Conservation (phyloP, 2,888 invertebrate genomes). For the Lasioglossum calceatum region DNA sequence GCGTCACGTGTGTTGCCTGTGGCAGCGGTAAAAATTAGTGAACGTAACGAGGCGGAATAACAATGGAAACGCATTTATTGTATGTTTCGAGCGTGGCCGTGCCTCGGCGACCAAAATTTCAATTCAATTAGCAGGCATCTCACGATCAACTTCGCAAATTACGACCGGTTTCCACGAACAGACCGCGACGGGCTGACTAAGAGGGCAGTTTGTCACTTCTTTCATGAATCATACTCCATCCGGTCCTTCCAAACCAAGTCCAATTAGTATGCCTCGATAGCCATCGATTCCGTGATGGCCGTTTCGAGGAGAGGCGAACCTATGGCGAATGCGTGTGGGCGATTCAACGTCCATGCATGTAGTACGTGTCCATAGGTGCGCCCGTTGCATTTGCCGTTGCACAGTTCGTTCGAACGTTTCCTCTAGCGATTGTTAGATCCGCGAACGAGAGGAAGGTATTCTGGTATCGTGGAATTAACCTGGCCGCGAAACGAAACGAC, state of each 20-base stretch:
- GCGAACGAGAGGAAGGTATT: slow-evolving; percentile 16
- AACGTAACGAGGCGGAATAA: neutral
- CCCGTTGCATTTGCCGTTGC: slow-evolving; percentile 34
- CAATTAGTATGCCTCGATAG: slow-evolving; percentile 65
- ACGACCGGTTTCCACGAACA: slow-evolving; percentile 11
- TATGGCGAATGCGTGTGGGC: slow-evolving; percentile 55
- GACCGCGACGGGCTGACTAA: neutral
- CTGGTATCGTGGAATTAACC: slow-evolving; percentile 26
- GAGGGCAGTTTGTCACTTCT: slow-evolving; percentile 32
- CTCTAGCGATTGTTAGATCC: slow-evolving; percentile 12
- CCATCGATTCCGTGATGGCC: slow-evolving; percentile 53
- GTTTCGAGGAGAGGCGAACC: slow-evolving; percentile 28
- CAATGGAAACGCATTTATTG: neutral
- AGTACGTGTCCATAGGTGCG: slow-evolving; percentile 39
- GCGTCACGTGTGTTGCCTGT: neutral
- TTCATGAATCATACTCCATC: slow-evolving; percentile 56
- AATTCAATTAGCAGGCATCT: slow-evolving; percentile 11
- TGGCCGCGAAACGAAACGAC: slow-evolving; percentile 42
- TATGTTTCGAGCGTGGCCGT: neutral
- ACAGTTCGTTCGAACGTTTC: slow-evolving; percentile 26
- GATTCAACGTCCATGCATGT: slow-evolving; percentile 2
- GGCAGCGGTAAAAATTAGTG: neutral
- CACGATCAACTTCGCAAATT: neutral
- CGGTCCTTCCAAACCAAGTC: slow-evolving; percentile 18
- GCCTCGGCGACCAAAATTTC: neutral